A percentile compares a stretch with the other conserved stretches of the same genome.
Evolutionary conservation across 2,888 invertebrate species (phyloP).

Genomic region (Drosophila parthenogenetica): DNA sequence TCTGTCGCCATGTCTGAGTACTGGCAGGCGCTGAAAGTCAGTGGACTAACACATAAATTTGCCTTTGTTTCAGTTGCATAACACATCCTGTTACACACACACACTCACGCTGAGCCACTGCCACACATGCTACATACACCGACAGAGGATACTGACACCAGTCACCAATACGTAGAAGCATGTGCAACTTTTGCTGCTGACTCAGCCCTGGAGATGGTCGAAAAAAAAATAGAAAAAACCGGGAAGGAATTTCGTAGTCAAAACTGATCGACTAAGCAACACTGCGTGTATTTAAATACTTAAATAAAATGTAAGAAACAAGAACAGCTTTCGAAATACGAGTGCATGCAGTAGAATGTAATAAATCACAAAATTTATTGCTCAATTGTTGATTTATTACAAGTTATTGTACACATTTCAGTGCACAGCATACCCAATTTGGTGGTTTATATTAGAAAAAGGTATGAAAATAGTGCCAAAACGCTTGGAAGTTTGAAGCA

Average conservation of each 20-base stretch:
- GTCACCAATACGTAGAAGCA: slow-evolving; percentile 36
- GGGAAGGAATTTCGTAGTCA: neutral
- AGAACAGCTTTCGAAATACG: too few relatives aligned
- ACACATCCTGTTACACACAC: slow-evolving; percentile 64
- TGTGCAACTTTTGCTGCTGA: slow-evolving; percentile 75
- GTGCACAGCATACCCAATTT: neutral
- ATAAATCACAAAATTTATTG: too few relatives aligned
- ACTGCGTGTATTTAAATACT: neutral
- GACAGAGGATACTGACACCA: slow-evolving; percentile 43
- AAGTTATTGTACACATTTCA: neutral
- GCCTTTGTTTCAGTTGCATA: slow-evolving; percentile 74
- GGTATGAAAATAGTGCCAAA: slow-evolving; percentile 61
- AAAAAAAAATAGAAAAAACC: slow-evolving; percentile 1
- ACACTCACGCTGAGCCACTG: slow-evolving; percentile 31
- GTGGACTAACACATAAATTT: slow-evolving; percentile 71
- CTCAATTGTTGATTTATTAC: neutral
- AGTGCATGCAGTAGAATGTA: too few relatives aligned
- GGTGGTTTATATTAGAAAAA: neutral
- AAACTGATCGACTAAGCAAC: neutral
- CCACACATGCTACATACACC: slow-evolving; percentile 20
- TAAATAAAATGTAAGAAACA: neutral
- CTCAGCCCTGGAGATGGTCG: slow-evolving; percentile 43
- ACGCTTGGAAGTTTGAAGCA: slow-evolving; percentile 65
- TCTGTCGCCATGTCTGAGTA: slow-evolving; percentile 19
- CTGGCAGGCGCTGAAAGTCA: slow-evolving; percentile 62